Evolutionary conservation across 2,113 vertebrate genomes (phyloP).

Genomic region (Pterophyllum scalare): DNA sequence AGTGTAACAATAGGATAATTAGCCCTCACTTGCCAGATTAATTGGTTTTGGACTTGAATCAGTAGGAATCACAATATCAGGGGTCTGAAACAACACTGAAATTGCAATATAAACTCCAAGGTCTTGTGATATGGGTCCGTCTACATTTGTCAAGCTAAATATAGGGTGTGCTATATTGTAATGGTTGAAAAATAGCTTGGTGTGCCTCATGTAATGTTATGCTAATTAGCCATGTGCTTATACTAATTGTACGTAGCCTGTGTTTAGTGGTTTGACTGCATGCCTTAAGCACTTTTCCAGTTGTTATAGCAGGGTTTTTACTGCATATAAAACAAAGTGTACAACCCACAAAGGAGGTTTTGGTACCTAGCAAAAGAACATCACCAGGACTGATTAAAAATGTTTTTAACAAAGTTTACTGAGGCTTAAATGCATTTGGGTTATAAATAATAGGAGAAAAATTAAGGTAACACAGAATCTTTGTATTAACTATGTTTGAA

Average conservation of each 20-base stretch:
- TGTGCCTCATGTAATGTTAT: not conserved
- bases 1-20: not conserved
- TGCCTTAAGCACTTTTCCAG: not conserved
- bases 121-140: not conserved
- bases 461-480: not conserved
- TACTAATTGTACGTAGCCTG: not conserved
- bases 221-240: slow-evolving; percentile 1
- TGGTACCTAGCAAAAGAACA: not conserved
- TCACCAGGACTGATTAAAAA: not conserved
- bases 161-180: not conserved
- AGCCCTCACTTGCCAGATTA: not conserved
- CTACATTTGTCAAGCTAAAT: not conserved
- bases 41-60: not conserved
- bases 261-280: not conserved
- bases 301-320: not conserved
- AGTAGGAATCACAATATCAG: not conserved
- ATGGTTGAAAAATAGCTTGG: not conserved
- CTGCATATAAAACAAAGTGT: not conserved
- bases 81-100: not conserved
- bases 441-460: not conserved
- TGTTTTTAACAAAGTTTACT: not conserved
- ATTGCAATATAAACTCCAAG: not conserved
- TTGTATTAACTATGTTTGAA: not conserved
- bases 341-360: not conserved
- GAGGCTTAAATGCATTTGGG: not conserved